phyloP scores from a whole-genome alignment of 2,888 invertebrate species.

The Pseudococcus jackbeardsleyi region DNA sequence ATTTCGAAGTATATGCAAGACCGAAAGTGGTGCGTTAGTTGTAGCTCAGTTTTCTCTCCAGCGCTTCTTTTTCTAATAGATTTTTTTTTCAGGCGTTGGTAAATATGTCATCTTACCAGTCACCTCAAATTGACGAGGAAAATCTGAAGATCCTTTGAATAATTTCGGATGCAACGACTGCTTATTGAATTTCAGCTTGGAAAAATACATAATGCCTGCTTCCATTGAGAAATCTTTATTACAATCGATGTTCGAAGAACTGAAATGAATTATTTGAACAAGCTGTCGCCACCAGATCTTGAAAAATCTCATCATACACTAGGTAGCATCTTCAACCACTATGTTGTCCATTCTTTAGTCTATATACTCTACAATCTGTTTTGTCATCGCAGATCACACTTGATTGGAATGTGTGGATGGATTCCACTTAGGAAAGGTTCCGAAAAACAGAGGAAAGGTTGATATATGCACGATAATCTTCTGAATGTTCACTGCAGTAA shows the following conservation, averaged over 20 bases:
- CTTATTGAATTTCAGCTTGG: conserved; percentile 87
- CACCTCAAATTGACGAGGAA: conserved; percentile 80
- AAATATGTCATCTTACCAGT: conserved; percentile 81
- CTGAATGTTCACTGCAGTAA: conserved; percentile 42
- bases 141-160: conserved; percentile 79
- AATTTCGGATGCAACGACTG: conserved; percentile 84
- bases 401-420: not conserved
- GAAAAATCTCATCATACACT: not conserved
- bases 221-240: conserved; percentile 78
- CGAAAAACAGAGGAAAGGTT: conserved; percentile 60
- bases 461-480: conserved; percentile 43
- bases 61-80: not conserved
- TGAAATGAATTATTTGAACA: conserved; percentile 70
- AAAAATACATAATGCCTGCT: conserved; percentile 83
- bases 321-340: not conserved
- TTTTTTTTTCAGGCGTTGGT: conserved; percentile 71
- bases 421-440: conserved; percentile 35
- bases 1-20: conserved; percentile 31
- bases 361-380: not conserved
- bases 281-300: not conserved
- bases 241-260: conserved; percentile 78
- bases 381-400: not conserved
- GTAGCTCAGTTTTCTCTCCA: not conserved
- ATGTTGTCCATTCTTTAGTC: not conserved
- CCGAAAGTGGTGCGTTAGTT: conserved; percentile 30